phyloP scores from a whole-genome alignment of 2,113 vertebrate species.

The Calyptomena viridis region DNA sequence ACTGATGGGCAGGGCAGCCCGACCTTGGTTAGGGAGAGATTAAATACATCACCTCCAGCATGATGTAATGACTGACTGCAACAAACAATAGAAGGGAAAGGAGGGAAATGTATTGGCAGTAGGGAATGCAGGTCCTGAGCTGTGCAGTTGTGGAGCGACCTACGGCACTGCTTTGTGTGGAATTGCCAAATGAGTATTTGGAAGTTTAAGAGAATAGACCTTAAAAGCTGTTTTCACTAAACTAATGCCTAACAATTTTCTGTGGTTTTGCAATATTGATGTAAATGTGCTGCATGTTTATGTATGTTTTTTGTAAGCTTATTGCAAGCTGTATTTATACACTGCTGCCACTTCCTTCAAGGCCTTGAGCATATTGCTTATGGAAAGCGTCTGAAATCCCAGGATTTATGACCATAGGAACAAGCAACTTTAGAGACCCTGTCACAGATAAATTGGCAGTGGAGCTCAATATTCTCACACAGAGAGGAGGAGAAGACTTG shows the following conservation, averaged over 20 bases:
- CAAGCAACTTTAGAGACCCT: neutral
- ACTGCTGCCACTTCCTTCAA: neutral
- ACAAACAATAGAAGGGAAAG: neutral
- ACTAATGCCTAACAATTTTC: neutral
- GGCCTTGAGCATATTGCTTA: conserved; percentile 1
- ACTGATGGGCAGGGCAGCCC: neutral
- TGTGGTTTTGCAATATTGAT: neutral
- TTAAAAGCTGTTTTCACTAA: neutral
- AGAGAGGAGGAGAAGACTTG: neutral
- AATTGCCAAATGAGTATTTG: neutral
- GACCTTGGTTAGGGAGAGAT: conserved; percentile 3
- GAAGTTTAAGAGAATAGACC: neutral
- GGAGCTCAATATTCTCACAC: neutral
- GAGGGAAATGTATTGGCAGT: neutral
- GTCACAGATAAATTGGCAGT: neutral
- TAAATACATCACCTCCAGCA: conserved; percentile 3
- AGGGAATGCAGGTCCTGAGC: neutral
- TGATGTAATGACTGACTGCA: neutral
- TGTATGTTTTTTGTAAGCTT: neutral
- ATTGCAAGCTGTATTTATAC: conserved; percentile 13
- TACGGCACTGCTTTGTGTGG: rapidly evolving
- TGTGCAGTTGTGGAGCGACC: rapidly evolving
- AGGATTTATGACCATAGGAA: neutral
- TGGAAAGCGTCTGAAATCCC: neutral
- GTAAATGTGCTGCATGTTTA: neutral